phyloP scores from a whole-genome alignment of 2,888 invertebrate genomes.

The Lacanobia oleracea region DNA sequence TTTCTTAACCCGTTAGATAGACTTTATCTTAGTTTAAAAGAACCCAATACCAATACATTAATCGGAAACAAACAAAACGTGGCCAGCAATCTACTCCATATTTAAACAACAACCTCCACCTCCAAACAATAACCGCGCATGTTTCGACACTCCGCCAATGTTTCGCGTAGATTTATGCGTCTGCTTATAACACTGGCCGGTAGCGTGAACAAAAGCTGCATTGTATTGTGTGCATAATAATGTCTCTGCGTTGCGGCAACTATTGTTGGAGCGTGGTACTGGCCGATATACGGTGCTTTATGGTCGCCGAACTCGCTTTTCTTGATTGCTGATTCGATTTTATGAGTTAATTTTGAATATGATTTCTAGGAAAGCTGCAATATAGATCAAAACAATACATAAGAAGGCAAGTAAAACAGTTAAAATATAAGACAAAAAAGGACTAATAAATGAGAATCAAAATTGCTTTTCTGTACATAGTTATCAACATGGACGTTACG shows the following conservation, averaged over 20 bases:
- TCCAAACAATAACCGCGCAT: constrained; percentile 42
- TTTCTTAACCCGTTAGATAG: too few species aligned
- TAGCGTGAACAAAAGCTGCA: constrained; percentile 65
- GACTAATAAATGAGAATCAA: too few species aligned
- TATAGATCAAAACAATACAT: too few species aligned
- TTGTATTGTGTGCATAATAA: constrained; percentile 67
- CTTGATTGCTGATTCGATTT: constrained; percentile 1
- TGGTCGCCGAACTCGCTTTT: constrained; percentile 1
- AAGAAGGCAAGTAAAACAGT: too few species aligned
- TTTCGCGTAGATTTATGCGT: constrained; percentile 68
- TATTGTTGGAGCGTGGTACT: constrained; percentile 53
- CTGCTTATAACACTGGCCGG: constrained; percentile 70
- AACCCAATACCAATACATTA: too few species aligned
- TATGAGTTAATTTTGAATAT: too few species aligned
- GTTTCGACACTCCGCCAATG: constrained; percentile 57
- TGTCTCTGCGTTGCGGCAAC: constrained; percentile 61
- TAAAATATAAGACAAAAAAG: too few species aligned
- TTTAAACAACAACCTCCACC: constrained; percentile 22
- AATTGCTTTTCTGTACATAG: too few species aligned
- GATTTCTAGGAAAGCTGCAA: not conserved
- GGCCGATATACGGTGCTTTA: constrained; percentile 40
- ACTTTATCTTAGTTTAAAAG: too few species aligned
- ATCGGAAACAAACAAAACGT: not conserved
- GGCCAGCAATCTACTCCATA: constrained; percentile 4
- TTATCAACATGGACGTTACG: too few species aligned